Conservation (phyloP, 2,888 invertebrate species). For the Drosophila parthenogenetica region DNA sequence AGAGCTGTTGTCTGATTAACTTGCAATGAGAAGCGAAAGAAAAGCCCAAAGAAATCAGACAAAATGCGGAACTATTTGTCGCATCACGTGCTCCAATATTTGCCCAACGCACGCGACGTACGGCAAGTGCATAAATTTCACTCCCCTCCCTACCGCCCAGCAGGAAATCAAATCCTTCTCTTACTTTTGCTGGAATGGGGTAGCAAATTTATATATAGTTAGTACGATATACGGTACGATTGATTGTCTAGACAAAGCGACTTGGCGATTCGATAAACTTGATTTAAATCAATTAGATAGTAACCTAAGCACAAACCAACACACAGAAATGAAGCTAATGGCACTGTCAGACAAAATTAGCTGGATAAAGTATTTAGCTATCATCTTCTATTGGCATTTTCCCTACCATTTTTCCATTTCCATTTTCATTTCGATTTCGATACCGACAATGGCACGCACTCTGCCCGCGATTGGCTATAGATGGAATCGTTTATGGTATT, state of each 20-base stretch:
- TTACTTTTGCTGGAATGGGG: background rate
- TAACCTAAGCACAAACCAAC: conserved; percentile 8
- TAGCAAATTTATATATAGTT: background rate
- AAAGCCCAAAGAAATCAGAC: conserved; percentile 36
- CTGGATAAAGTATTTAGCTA: conserved; percentile 70
- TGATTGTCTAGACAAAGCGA: conserved; percentile 70
- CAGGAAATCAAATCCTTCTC: background rate
- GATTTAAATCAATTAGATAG: conserved; percentile 79
- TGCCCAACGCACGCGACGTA: conserved; percentile 72
- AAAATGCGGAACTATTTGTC: conserved; percentile 79
- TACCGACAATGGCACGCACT: conserved; percentile 67
- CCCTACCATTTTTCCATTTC: conserved; percentile 14
- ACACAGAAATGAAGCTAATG: conserved; percentile 31
- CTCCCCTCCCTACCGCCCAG: background rate
- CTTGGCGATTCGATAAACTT: conserved; percentile 63
- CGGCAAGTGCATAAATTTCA: conserved; percentile 50
- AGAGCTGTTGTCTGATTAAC: conserved; percentile 67
- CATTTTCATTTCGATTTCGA: conserved; percentile 43
- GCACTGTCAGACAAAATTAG: conserved; percentile 74
- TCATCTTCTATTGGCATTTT: conserved; percentile 22
- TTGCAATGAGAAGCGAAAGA: conserved; percentile 53
- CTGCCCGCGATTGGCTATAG: conserved; percentile 9
- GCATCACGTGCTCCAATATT: conserved; percentile 78
- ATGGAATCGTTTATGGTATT: conserved; percentile 6
- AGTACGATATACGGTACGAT: conserved; percentile 29